Percentiles rank a stretch among this genome's conserved stretches.
phyloP scores from a whole-genome alignment of 53 echinoderm and acorn worm genomes.

The Henricia sp. region DNA sequence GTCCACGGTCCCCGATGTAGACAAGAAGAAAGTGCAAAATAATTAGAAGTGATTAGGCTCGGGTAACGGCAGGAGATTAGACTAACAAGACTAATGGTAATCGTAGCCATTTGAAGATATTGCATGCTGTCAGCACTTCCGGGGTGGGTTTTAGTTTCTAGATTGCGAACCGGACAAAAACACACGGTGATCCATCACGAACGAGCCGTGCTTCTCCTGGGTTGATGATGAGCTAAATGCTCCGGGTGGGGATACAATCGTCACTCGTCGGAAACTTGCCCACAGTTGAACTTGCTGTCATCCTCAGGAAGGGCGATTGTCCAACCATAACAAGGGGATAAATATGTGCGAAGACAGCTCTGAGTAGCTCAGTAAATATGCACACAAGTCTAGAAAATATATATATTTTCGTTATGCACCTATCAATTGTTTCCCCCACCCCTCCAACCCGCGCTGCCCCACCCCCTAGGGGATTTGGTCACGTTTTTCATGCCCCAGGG shows the following conservation, averaged over 20 bases:
- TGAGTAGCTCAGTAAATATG: no score
- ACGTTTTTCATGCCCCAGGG: no score
- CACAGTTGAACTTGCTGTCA: background rate
- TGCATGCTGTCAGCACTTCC: constrained; percentile 31
- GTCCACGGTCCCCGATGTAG: background rate
- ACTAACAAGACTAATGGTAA: constrained; percentile 59
- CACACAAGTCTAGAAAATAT: no score
- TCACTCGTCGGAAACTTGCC: constrained; percentile 8
- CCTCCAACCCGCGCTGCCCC: no score
- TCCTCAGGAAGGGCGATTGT: background rate
- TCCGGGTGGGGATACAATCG: background rate
- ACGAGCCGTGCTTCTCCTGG: background rate
- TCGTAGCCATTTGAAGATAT: constrained; percentile 58
- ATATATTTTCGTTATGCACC: no score
- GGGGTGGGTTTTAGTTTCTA: background rate
- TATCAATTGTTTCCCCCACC: no score
- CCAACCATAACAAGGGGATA: background rate
- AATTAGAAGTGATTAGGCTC: constrained; percentile 62
- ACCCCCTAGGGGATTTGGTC: no score
- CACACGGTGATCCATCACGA: constrained; percentile 25
- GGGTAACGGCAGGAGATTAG: constrained; percentile 55
- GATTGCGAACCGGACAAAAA: constrained; percentile 2
- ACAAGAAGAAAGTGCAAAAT: constrained; percentile 56
- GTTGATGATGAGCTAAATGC: constrained; percentile 2
- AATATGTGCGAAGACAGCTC: background rate